Conservation (phyloP, 2,113 vertebrate species). For the Reinhardtius hippoglossoides region DNA sequence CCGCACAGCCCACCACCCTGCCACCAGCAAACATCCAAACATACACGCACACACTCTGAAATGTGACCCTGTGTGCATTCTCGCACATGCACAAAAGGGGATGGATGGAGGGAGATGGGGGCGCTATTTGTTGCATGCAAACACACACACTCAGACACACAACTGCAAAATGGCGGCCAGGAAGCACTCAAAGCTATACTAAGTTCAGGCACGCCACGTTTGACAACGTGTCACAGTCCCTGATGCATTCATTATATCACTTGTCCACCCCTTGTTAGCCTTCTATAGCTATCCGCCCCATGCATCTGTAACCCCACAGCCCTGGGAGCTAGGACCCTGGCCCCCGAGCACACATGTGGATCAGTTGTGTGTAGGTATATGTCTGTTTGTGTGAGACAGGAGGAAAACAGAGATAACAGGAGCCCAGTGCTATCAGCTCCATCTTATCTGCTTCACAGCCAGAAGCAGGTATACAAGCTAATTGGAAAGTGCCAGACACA, state of each 20-base stretch:
- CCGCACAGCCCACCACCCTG: conserved; percentile 66
- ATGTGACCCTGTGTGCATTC: conserved; percentile 25
- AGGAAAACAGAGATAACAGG: conserved; percentile 79
- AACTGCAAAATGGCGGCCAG: conserved; percentile 14
- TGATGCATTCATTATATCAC: conserved; percentile 74
- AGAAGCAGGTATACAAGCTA: conserved; percentile 81
- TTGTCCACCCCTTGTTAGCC: conserved; percentile 62
- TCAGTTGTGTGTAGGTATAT: conserved; percentile 29
- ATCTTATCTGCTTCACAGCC: conserved; percentile 81
- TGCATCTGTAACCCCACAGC: conserved; percentile 55
- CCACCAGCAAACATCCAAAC: conserved; percentile 75
- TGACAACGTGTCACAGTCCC: conserved; percentile 60
- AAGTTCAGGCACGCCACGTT: background rate
- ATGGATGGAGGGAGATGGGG: background rate
- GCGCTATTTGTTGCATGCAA: conserved; percentile 30
- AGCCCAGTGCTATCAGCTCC: conserved; percentile 71
- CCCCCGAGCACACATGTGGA: conserved; percentile 27
- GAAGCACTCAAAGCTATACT: conserved; percentile 16
- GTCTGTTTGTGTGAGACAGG: conserved; percentile 62
- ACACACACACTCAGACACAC: conserved; percentile 6
- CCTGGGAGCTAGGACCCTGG: conserved; percentile 41
- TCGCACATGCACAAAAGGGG: conserved; percentile 1
- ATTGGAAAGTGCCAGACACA: conserved; percentile 81
- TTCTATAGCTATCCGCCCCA: conserved; percentile 48
- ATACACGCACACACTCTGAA: conserved; percentile 35